Evolutionary conservation across 2,113 vertebrate species (phyloP), one percentile per base, ranked within the genome.

Genomic region (Willisornis vidua): DNA sequence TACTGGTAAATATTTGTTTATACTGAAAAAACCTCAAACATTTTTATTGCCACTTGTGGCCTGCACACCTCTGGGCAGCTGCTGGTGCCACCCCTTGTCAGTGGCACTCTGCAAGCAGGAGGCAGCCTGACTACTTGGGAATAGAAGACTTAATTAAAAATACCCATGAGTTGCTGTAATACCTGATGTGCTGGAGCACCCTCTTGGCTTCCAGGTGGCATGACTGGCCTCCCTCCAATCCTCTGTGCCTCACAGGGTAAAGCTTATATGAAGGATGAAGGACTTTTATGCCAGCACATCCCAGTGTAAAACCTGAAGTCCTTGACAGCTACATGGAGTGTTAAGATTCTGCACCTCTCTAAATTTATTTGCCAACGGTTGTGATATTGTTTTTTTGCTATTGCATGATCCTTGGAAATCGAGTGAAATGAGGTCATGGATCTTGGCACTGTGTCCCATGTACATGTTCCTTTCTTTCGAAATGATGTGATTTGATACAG

Each of bases 1-100:
- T 97, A 77, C 91, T n/a, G 55, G 95, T 97, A 97, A 96, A 97
- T 96, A 96, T 85, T 97, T 96, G 90, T 97, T 97, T 97, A 72
- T 94, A 77, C 86, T 86, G 90, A 85, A 91, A 91, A 93, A 95
- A 90, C 91, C 95, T 92, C 88, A 95, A 91, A 72, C 52, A 81
- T 75, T 85, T 96, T 96, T 89, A 76, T 72, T 94, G 37, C 95
- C 79, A 4, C 76, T 96, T 87, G 66, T 96, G 95, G 95, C 72
- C 65, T 54, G 24, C 22, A 14, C 86, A 85, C 91, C 93, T 90
- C 85, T 92, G 94, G 49, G 59, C 82, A 65, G 76, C 93, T 93
- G 72, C 72, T 93, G 80, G 43, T 78, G 74, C 93, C 84, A 59
- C 80, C 76, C 78, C 86, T 90, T 84, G 88, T 45, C 79, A 15